A percentile compares a stretch with the other conserved stretches of the same genome.
Evolutionary conservation across 2,888 invertebrate species (phyloP).

Genomic region (Parapristionchus giblindavisi): DNA sequence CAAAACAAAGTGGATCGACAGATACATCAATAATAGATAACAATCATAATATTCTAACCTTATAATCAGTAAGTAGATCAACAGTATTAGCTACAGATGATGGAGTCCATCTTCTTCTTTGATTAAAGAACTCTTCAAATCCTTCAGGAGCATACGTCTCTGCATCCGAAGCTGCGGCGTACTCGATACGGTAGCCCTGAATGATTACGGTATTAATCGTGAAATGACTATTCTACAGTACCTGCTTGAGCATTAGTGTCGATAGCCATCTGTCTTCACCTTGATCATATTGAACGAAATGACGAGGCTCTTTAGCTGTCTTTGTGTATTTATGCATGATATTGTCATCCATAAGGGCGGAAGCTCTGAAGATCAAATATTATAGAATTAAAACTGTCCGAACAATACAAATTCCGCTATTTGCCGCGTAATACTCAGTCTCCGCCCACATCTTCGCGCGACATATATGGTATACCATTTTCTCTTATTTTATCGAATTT

Average conservation of each 20-base stretch:
- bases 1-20: neutral
- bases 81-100: conserved; percentile 70
- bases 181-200: conserved; percentile 71
- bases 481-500: too few species aligned
- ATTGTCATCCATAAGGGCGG: conserved; percentile 88
- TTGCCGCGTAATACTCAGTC: too few species aligned
- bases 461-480: too few species aligned
- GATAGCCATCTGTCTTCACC: conserved; percentile 75
- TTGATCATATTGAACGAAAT: conserved; percentile 91
- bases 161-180: conserved; percentile 72
- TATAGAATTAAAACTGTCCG: neutral
- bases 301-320: conserved; percentile 78
- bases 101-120: conserved; percentile 69
- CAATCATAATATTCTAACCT: conserved; percentile 44
- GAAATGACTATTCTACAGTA: conserved; percentile 7
- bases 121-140: conserved; percentile 70
- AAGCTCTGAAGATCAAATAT: conserved; percentile 75
- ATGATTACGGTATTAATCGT: neutral
- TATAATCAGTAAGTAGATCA: conserved; percentile 68
- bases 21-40: neutral
- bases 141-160: conserved; percentile 71
- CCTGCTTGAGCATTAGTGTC: conserved; percentile 72
- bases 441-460: too few species aligned
- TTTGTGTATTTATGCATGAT: conserved; percentile 87
- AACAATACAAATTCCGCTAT: too few species aligned